phyloP scores from a whole-genome alignment of 2,888 invertebrate genomes.

The Drosophila quinaria region DNA sequence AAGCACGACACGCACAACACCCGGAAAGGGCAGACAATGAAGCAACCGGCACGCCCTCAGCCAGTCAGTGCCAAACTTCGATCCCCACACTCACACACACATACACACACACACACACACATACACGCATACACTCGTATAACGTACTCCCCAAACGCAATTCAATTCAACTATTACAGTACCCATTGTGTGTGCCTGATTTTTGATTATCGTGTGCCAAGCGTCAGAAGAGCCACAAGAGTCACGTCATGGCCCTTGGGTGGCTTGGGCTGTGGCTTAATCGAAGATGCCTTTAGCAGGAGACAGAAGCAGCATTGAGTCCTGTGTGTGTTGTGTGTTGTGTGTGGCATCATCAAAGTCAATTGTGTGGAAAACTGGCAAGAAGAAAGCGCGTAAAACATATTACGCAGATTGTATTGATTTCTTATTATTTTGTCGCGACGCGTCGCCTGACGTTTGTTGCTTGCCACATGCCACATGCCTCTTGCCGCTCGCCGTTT shows the following conservation, averaged over 20 bases:
- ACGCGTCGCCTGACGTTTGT: conserved; percentile 7
- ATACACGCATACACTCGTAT: not conserved
- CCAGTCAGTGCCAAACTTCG: conserved; percentile 39
- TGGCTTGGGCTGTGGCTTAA: conserved; percentile 67
- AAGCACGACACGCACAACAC: conserved; percentile 28
- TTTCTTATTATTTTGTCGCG: conserved; percentile 76
- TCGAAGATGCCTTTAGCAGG: conserved; percentile 58
- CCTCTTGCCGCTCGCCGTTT: conserved; percentile 1
- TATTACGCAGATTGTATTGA: conserved; percentile 80
- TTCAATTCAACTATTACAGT: conserved; percentile 78
- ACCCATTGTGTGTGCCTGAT: conserved; percentile 73
- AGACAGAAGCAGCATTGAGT: conserved; percentile 8
- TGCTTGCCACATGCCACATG: not conserved
- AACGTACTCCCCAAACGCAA: conserved; percentile 60
- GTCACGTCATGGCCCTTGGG: conserved; percentile 74
- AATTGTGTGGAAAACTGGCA: conserved; percentile 84
- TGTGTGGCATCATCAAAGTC: conserved; percentile 80
- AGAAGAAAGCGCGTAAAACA: conserved; percentile 72
- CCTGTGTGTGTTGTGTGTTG: conserved; percentile 12
- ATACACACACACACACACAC: not conserved
- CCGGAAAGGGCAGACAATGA: conserved; percentile 37
- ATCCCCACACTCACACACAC: conserved; percentile 1
- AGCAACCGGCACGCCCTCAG: conserved; percentile 39
- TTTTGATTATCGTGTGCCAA: conserved; percentile 70
- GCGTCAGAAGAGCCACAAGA: conserved; percentile 45